phyloP scores from a whole-genome alignment of 2,797 vertebrate genomes.

The Melanotaenia boesemani region DNA sequence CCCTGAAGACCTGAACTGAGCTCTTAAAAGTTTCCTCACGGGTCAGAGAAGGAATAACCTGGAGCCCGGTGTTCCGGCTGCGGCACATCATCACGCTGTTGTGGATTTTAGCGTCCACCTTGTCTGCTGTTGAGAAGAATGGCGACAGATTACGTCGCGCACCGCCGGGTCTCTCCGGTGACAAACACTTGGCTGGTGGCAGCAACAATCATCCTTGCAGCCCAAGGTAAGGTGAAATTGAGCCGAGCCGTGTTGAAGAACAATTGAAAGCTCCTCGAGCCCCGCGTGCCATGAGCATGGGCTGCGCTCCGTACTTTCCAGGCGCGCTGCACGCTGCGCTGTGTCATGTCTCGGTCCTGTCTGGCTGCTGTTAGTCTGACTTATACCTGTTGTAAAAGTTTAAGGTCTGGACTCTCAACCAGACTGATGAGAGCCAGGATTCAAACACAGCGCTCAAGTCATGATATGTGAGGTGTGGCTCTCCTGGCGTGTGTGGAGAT shows the following conservation, averaged over 20 bases:
- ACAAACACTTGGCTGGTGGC: slow-evolving; percentile 56
- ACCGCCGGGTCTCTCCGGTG: slow-evolving; percentile 51
- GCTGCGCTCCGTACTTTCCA: background rate
- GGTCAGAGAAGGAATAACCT: slow-evolving; percentile 60
- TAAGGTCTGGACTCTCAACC: background rate
- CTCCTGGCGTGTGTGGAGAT: slow-evolving; percentile 19
- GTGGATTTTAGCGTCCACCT: slow-evolving; percentile 76
- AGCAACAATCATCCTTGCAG: slow-evolving; percentile 55
- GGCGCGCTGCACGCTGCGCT: background rate
- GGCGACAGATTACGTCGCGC: slow-evolving; percentile 69
- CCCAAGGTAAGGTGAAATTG: slow-evolving; percentile 73
- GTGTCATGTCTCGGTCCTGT: slow-evolving; percentile 9
- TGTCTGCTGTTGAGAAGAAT: slow-evolving; percentile 63
- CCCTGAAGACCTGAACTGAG: slow-evolving; percentile 40
- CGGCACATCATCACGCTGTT: slow-evolving; percentile 29
- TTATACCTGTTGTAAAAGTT: slow-evolving; percentile 61
- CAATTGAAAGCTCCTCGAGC: background rate
- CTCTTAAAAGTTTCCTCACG: slow-evolving; percentile 51
- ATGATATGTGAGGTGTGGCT: slow-evolving; percentile 73
- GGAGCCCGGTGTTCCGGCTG: slow-evolving; percentile 14
- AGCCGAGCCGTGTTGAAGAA: background rate
- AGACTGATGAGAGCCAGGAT: slow-evolving; percentile 8
- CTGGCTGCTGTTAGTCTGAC: background rate
- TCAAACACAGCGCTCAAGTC: slow-evolving; percentile 21
- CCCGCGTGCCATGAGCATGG: background rate